phyloP scores from a whole-genome alignment of 2,113 vertebrate genomes.

The Euleptes europaea region DNA sequence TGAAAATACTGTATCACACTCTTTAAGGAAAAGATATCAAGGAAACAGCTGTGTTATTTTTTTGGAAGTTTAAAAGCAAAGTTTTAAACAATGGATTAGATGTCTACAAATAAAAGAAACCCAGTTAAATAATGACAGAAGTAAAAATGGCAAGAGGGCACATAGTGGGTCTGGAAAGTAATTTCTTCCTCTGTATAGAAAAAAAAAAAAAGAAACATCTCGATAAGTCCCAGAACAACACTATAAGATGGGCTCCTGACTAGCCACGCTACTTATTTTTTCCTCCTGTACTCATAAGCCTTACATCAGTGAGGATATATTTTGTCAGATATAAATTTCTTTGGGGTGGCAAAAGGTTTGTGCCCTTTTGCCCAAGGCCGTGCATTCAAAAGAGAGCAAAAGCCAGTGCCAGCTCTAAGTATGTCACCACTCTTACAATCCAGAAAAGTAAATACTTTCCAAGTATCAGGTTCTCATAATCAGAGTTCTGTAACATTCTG shows the following conservation, averaged over 20 bases:
- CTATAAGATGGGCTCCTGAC: background rate
- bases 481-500: background rate
- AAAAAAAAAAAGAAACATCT: background rate
- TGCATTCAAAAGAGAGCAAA: background rate
- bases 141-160: background rate
- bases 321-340: background rate
- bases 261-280: background rate
- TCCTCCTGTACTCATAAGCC: background rate
- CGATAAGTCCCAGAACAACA: background rate
- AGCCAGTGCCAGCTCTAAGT: background rate
- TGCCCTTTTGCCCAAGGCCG: background rate
- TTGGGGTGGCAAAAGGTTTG: background rate
- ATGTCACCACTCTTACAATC: background rate
- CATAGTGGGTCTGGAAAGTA: background rate
- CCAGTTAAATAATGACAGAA: background rate
- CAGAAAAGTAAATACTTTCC: background rate
- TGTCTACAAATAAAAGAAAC: background rate
- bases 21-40: background rate
- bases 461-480: background rate
- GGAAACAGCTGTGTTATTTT: background rate
- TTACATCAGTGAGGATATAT: background rate
- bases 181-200: background rate
- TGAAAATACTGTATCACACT: background rate
- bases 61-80: conserved; percentile 11
- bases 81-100: conserved; percentile 8